Evolutionary conservation across 2,888 invertebrate genomes (phyloP).

Genomic region (Atethmia centrago): DNA sequence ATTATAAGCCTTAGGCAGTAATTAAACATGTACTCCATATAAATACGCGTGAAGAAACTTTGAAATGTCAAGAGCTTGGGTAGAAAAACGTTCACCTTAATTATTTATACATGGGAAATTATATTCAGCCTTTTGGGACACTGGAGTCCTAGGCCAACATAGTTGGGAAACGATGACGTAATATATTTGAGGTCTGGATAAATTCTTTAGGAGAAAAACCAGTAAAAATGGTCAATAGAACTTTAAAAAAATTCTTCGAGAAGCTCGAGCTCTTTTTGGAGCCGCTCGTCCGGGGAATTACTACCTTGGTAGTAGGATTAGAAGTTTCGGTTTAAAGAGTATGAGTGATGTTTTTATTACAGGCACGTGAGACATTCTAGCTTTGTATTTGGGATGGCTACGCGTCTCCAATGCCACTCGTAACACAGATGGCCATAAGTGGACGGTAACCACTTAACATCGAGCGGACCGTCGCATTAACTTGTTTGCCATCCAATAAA

Average conservation of each 20-base stretch:
- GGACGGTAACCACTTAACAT: no score
- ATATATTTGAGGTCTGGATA: neutral
- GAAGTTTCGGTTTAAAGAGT: neutral
- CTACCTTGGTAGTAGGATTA: neutral
- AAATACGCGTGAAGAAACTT: constrained; percentile 25
- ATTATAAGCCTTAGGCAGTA: constrained; percentile 37
- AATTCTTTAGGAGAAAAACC: neutral
- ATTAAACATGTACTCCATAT: constrained; percentile 41
- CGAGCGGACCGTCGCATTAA: no score
- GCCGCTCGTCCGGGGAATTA: neutral
- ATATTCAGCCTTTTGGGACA: constrained; percentile 27
- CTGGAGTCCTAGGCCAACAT: neutral
- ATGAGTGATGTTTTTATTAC: no score
- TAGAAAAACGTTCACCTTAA: constrained; percentile 33
- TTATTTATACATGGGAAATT: constrained; percentile 10
- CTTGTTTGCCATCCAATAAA: no score
- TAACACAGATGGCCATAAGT: no score
- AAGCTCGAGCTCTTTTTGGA: neutral
- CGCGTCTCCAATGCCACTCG: no score
- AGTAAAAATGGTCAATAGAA: neutral
- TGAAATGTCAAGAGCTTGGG: constrained; percentile 55
- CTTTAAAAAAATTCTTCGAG: neutral
- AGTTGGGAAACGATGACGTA: neutral
- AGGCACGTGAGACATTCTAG: no score
- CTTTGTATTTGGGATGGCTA: no score